These are phyloP conservation scores for Diaprepes abbreviatus DNA, from an alignment of 2,888 invertebrate genomes.

Conservation along the genomic window DNA sequence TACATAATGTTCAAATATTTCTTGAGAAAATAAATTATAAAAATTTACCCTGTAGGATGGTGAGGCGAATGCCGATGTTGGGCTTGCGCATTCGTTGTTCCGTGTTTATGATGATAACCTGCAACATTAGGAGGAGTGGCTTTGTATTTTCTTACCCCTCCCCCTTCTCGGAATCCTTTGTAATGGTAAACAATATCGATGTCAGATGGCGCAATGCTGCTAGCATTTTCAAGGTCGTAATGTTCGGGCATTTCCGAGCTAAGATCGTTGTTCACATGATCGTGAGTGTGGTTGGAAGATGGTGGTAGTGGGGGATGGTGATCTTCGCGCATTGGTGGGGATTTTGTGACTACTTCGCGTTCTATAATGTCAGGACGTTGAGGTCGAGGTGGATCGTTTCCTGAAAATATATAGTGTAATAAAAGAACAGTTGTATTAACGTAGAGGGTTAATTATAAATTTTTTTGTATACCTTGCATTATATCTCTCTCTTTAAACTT, in stretches of 20 bases:
- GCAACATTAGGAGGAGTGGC: conserved; percentile 86
- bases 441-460: no score
- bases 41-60: conserved; percentile 77
- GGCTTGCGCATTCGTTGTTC: conserved; percentile 73
- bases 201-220: conserved; percentile 97
- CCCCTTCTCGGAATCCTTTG: conserved; percentile 71
- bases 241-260: conserved; percentile 89
- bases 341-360: conserved; percentile 87
- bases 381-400: conserved; percentile 79
- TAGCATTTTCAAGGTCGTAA: conserved; percentile 97
- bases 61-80: conserved; percentile 86
- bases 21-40: not conserved
- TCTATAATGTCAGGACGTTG: conserved; percentile 96
- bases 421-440: not conserved
- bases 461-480: conserved; percentile 72
- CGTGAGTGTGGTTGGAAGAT: conserved; percentile 79
- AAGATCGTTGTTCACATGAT: conserved; percentile 82
- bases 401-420: conserved; percentile 4
- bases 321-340: conserved; percentile 83
- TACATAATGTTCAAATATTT: no score
- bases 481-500: conserved; percentile 91
- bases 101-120: conserved; percentile 84
- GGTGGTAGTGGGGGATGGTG: conserved; percentile 86
- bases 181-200: conserved; percentile 98
- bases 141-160: conserved; percentile 80